Conservation (phyloP, 1,140 invertebrate genomes). For the Ganaspis sp. region DNA sequence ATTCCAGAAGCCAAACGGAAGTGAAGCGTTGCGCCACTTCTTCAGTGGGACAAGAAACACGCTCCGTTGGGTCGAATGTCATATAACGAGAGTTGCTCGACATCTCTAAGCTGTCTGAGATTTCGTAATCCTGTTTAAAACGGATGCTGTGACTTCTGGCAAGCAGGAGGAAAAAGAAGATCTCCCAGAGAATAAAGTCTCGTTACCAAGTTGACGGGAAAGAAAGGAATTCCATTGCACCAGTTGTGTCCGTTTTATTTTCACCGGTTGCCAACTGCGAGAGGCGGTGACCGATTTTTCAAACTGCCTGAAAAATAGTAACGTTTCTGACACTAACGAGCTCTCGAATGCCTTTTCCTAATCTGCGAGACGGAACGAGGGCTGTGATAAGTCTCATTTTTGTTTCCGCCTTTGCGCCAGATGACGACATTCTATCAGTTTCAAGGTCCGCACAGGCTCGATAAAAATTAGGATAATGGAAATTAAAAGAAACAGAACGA, state of each 20-base stretch:
- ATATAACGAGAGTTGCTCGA: conserved; percentile 44
- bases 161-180: background rate
- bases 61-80: conserved; percentile 47
- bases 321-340: conserved; percentile 44
- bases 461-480: conserved; percentile 33
- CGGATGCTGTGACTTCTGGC: background rate
- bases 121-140: background rate
- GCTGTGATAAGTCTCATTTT: conserved; percentile 56
- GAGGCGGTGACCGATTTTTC: background rate
- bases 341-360: conserved; percentile 39
- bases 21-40: conserved; percentile 45
- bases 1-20: conserved; percentile 47
- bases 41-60: conserved; percentile 27
- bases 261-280: background rate
- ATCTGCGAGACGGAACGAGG: conserved; percentile 46
- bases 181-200: background rate
- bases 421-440: conserved; percentile 32
- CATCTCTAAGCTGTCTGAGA: conserved; percentile 36
- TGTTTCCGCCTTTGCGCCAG: conserved; percentile 43
- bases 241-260: background rate
- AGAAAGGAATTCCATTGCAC: conserved; percentile 20
- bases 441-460: conserved; percentile 49
- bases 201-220: background rate
- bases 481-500: background rate
- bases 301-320: conserved; percentile 26